Base-by-base conservation (phyloP, 2,797 vertebrate species). In the Loris lydekkerianus region DNA sequence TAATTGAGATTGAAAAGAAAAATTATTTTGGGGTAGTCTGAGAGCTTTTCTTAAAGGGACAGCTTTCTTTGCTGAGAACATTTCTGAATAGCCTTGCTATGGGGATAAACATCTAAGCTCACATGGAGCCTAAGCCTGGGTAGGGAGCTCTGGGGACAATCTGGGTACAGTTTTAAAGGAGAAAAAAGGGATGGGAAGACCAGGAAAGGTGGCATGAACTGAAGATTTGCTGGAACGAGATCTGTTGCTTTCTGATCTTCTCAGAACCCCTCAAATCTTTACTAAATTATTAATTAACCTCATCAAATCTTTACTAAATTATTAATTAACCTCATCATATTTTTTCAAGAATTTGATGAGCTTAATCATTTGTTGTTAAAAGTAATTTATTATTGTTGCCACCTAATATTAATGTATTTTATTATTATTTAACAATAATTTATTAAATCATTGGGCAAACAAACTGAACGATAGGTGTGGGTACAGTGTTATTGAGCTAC, bases 71-170 rank as follows among this genome's bases (percentile, higher is more conserved):
- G 58, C n/a, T 23, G 34, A 40, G 25, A 81, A 72, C 20, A 8
- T 46, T 78, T 91, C 40, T 85, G 46, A 80, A 86, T 25, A 49
- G 53, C 58, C 31, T 86, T 89, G 49, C 27, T 27, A 25, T 0
- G 65, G 34, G 34, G 61, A 72, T 76, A 63, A 82, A 89, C 86
- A 46, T 34, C 75, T 56, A 18, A n/a, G 56, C 31, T 31, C 2
- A 1, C 3, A 25, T 7, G 69, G 29, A 15, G 8, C 11, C 56
- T n/a, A 0, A 23, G 10, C 5, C 76, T 5, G 6, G 18, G 21
- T 11, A 25, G 11, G 76, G 10, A 70, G 23, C 31, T 67, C 61
- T 10, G 7, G 81, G 61, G 18, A 80, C 21, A 1, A 13, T 1
- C 20, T 20, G n/a, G 46, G 27, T 63, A 1, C 2, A 76, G 53